Conservation (phyloP, 2,888 invertebrate species). For the Drosophila lacicola region DNA sequence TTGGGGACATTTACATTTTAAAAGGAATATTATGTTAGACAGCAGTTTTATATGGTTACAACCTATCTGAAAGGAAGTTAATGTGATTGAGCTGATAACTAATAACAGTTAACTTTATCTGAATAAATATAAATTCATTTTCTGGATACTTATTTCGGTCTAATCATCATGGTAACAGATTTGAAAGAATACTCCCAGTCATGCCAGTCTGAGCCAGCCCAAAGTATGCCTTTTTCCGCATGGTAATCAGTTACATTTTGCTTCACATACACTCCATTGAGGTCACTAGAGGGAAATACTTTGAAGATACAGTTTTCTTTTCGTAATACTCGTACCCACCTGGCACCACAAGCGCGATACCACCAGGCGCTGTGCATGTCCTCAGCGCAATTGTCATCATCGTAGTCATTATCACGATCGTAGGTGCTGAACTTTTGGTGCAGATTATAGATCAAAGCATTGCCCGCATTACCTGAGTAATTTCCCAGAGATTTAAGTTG, state of each 20-base stretch:
- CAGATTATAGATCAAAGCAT: background rate
- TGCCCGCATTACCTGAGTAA: background rate
- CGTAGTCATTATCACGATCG: background rate
- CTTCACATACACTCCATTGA: background rate
- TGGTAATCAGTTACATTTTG: background rate
- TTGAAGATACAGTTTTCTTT: background rate
- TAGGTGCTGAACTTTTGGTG: background rate
- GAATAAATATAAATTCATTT: no score
- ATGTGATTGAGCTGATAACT: no score
- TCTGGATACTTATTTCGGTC: background rate
- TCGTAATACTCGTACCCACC: background rate
- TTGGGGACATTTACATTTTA: no score
- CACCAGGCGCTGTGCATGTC: background rate
- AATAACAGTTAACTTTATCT: no score
- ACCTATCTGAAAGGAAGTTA: no score
- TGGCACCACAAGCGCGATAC: background rate
- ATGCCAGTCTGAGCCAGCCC: background rate
- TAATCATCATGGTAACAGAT: constrained; percentile 1
- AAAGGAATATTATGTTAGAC: no score
- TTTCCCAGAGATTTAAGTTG: background rate
- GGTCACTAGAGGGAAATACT: background rate
- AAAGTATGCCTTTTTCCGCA: background rate
- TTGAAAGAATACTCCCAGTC: background rate
- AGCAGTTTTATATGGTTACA: no score
- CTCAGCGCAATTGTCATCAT: background rate